These are phyloP conservation scores for Coracias cyanogaster DNA, from an alignment of 2,797 vertebrate genomes.

Conservation along the genomic window DNA sequence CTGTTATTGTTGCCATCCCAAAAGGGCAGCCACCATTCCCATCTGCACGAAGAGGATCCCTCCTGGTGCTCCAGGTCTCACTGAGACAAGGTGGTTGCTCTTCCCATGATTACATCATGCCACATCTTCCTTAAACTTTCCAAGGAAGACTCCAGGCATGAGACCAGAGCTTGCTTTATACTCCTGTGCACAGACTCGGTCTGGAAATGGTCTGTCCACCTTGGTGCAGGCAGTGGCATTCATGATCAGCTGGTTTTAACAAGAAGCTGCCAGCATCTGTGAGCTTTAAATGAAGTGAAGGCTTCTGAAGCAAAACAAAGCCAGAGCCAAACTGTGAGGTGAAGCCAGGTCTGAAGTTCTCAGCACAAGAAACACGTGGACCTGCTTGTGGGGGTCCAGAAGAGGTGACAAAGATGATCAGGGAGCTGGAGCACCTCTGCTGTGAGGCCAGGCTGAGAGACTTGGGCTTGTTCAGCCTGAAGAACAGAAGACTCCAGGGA, in stretches of 20 bases:
- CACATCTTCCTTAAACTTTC: not conserved
- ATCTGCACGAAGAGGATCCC: not conserved
- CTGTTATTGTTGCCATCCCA: fast-evolving
- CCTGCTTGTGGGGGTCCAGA: not conserved
- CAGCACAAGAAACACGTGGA: not conserved
- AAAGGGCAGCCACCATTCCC: not conserved
- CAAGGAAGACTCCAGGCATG: not conserved
- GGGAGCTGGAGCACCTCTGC: not conserved
- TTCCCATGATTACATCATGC: fast-evolving
- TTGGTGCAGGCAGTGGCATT: fast-evolving
- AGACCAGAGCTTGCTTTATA: not conserved
- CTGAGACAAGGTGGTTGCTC: not conserved
- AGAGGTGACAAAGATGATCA: not conserved
- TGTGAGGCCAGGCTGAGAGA: not conserved
- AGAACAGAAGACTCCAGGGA: not conserved
- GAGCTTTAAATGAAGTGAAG: not conserved
- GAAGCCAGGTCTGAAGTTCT: not conserved
- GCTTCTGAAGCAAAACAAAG: not conserved
- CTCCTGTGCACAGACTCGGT: fast-evolving
- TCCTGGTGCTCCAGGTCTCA: fast-evolving
- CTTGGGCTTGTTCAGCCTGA: not conserved
- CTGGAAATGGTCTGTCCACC: not conserved
- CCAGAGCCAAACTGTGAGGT: not conserved
- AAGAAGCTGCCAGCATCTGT: not conserved
- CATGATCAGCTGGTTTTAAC: not conserved